Percentiles rank a stretch among this genome's conserved stretches.
phyloP scores from a whole-genome alignment of 2,888 invertebrate genomes.

The Helobdella robusta region DNA sequence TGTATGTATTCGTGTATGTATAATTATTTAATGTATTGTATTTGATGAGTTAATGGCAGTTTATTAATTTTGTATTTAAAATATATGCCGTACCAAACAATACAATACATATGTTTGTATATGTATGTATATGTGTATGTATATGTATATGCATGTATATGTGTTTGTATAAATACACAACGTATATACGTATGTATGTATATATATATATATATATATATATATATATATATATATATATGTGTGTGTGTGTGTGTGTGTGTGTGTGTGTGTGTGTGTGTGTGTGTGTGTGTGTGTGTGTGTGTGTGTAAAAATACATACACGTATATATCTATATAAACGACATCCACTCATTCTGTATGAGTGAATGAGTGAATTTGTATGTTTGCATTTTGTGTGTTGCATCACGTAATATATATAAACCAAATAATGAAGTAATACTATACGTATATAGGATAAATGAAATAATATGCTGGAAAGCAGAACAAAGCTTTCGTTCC shows the following conservation, averaged over 20 bases:
- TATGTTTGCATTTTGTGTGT: slow-evolving; percentile 8
- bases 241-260: not conserved
- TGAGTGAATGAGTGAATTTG: not conserved
- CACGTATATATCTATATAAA: not conserved
- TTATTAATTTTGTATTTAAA: no score
- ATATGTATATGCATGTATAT: not conserved
- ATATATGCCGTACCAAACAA: no score
- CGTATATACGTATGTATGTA: not conserved
- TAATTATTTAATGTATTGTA: no score
- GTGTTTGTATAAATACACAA: not conserved
- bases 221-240: not conserved
- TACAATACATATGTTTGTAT: not conserved
- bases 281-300: slow-evolving; percentile 8
- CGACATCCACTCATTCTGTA: not conserved
- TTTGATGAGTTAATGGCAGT: no score
- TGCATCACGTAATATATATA: no score
- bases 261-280: not conserved
- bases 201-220: not conserved
- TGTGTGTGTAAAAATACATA: not conserved
- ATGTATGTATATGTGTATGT: no score
- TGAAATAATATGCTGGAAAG: no score
- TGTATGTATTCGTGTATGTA: no score
- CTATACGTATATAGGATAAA: not conserved
- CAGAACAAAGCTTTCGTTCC: no score
- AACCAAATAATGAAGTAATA: no score